phyloP scores from a whole-genome alignment of 2,113 vertebrate genomes.

The Thamnaconus septentrionalis region DNA sequence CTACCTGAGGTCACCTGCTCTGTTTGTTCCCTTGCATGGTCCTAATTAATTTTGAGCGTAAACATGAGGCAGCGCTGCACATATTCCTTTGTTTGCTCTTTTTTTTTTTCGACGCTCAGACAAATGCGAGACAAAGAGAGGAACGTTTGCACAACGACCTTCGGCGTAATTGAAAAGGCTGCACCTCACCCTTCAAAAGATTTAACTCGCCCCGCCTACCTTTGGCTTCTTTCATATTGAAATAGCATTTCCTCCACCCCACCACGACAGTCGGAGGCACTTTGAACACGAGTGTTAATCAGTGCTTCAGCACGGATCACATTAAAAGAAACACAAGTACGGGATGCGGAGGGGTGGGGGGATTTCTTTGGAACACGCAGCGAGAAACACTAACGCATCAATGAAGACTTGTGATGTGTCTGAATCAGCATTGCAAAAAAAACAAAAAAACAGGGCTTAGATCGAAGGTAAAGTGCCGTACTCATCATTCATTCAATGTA shows the following conservation, averaged over 20 bases:
- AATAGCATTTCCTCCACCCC: neutral
- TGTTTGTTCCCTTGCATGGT: conserved; percentile 39
- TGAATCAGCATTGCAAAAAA: conserved; percentile 32
- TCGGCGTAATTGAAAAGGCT: conserved; percentile 14
- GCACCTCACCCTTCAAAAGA: conserved; percentile 35
- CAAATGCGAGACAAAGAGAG: neutral
- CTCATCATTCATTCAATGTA: no score
- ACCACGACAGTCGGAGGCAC: neutral
- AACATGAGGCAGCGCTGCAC: neutral
- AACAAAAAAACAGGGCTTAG: no score
- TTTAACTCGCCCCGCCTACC: neutral
- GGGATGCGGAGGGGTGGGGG: no score
- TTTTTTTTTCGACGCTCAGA: neutral
- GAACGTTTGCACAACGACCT: neutral
- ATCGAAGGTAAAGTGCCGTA: neutral
- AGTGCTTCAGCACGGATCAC: neutral
- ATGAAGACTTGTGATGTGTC: conserved; percentile 13
- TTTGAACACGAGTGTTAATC: conserved; percentile 31
- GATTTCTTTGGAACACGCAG: neutral
- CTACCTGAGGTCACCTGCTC: conserved; percentile 60
- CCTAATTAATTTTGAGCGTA: no score
- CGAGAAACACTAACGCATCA: neutral
- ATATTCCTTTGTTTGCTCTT: conserved; percentile 12
- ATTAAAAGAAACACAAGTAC: conserved; percentile 9
- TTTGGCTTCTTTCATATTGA: conserved; percentile 32